Conservation (phyloP, 2,113 vertebrate genomes). For the Chaenogobius annularis region DNA sequence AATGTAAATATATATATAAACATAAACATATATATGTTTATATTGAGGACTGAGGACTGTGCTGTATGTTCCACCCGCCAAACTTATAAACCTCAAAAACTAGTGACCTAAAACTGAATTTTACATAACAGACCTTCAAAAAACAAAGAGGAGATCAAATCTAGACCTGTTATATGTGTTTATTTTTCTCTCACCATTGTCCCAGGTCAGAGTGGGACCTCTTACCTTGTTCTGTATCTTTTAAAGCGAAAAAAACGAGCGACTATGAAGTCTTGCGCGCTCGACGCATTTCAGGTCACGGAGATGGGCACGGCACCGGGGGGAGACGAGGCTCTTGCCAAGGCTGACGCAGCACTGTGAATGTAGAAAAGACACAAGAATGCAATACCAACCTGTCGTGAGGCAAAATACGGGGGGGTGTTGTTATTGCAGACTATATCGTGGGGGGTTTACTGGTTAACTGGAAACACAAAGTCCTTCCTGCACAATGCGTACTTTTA, state of each 20-base stretch:
- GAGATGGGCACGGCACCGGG: slow-evolving; percentile 6
- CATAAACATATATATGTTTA: too few species aligned
- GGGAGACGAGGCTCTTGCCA: background rate
- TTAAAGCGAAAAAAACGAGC: slow-evolving; percentile 2
- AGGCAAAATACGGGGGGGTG: background rate
- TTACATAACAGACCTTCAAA: background rate
- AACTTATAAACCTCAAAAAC: background rate
- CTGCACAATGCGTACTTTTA: background rate
- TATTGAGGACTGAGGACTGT: background rate
- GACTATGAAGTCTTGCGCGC: slow-evolving; percentile 33
- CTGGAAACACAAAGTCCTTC: background rate
- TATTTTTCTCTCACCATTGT: too few species aligned
- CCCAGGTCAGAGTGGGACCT: slow-evolving; percentile 43
- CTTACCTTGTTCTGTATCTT: background rate
- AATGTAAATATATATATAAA: too few species aligned
- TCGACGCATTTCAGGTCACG: slow-evolving; percentile 33
- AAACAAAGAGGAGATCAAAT: background rate
- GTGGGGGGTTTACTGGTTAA: background rate
- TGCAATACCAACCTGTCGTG: background rate
- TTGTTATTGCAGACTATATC: background rate
- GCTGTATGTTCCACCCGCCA: background rate
- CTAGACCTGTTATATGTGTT: background rate
- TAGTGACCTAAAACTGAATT: background rate
- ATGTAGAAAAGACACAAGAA: background rate
- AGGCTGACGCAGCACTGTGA: background rate